Percentiles rank a stretch among this genome's conserved stretches.
These are phyloP conservation scores for Labeo rohita DNA, from an alignment of 2,113 vertebrate species.

Conservation along the genomic window DNA sequence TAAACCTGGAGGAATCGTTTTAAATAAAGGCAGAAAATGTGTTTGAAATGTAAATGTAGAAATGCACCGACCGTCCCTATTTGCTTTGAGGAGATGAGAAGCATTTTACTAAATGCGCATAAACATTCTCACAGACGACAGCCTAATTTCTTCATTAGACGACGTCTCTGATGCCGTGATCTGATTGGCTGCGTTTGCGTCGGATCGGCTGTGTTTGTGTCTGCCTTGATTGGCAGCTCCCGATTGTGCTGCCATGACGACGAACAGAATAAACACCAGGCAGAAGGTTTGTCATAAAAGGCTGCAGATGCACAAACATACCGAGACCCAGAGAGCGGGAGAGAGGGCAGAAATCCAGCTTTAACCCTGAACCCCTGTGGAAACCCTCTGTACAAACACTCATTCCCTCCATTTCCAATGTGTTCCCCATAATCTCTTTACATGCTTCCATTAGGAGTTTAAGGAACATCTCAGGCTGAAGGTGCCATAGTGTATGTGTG, in stretches of 20 bases:
- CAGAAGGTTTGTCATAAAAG: slow-evolving; percentile 32
- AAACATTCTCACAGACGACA: neutral
- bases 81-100: slow-evolving; percentile 20
- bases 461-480: slow-evolving; percentile 55
- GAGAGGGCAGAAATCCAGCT: slow-evolving; percentile 28
- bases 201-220: neutral
- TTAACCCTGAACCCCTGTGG: slow-evolving; percentile 26
- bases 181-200: slow-evolving; percentile 15
- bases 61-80: neutral
- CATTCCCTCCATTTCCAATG: slow-evolving; percentile 13
- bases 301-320: slow-evolving; percentile 26
- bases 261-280: slow-evolving; percentile 17
- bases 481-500: slow-evolving; percentile 2
- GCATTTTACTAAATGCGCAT: neutral
- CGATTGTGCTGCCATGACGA: slow-evolving; percentile 36
- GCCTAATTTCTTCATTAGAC: slow-evolving; percentile 29
- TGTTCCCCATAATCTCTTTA: slow-evolving; percentile 68
- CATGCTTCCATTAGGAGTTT: slow-evolving; percentile 67
- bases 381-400: slow-evolving; percentile 29
- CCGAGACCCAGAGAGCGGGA: neutral
- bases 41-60: slow-evolving; percentile 31
- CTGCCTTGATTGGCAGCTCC: slow-evolving; percentile 19
- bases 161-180: neutral
- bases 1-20: slow-evolving; percentile 7
- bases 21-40: slow-evolving; percentile 28